These are phyloP conservation scores for Margaritifera margaritifera DNA, from an alignment of 2,888 invertebrate species.

Conservation along the genomic window DNA sequence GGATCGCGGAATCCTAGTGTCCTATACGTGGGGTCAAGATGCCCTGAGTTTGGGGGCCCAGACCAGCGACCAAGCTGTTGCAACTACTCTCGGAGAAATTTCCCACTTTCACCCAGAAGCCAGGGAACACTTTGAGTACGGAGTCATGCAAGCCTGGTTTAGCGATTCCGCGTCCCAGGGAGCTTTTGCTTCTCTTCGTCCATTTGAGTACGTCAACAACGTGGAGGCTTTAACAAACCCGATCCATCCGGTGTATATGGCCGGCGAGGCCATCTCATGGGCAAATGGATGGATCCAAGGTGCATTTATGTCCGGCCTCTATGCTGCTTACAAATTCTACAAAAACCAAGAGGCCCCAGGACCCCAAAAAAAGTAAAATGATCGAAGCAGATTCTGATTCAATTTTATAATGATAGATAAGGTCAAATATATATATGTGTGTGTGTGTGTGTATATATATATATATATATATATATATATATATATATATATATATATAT, in stretches of 20 bases:
- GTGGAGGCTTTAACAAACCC: conserved; percentile 13
- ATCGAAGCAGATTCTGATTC: too few relatives aligned
- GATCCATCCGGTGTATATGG: conserved; percentile 24
- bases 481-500: too few relatives aligned
- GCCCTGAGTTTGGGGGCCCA: conserved; percentile 24
- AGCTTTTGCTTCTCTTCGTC: conserved; percentile 18
- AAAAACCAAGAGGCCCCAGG: too few relatives aligned
- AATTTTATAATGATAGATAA: too few relatives aligned
- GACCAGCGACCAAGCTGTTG: conserved; percentile 18
- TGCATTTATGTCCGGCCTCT: conserved; percentile 16
- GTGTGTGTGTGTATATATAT: too few relatives aligned
- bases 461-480: too few relatives aligned
- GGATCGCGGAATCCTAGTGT: conserved; percentile 25
- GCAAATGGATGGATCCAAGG: conserved; percentile 31
- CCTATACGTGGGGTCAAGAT: conserved; percentile 27
- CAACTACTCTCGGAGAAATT: conserved; percentile 26
- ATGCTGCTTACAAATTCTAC: conserved; percentile 17
- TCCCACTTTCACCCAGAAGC: conserved; percentile 31
- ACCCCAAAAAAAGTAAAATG: too few relatives aligned
- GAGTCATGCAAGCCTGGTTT: conserved; percentile 32
- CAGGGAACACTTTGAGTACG: conserved; percentile 29
- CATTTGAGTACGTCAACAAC: conserved; percentile 20
- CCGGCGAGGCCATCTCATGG: conserved; percentile 37
- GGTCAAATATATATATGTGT: too few relatives aligned
- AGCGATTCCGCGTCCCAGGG: conserved; percentile 27